Evolutionary conservation across 1,140 invertebrate species (phyloP).

Genomic region (Drosophila takahashii): DNA sequence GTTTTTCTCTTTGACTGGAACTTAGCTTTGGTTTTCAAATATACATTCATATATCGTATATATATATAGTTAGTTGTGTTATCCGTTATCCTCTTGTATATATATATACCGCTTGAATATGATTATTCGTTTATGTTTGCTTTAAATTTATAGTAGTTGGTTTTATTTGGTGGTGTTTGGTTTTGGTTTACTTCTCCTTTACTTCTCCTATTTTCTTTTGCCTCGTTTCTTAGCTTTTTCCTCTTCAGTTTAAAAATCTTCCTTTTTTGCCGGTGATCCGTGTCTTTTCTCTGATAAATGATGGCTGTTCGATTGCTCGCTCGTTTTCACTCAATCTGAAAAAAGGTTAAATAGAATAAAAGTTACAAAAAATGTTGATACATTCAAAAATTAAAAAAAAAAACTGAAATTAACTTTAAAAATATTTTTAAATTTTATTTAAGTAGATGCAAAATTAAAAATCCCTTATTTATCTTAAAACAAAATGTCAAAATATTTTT

Average conservation of each 20-base stretch:
- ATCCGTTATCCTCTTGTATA: slow-evolving; percentile 60
- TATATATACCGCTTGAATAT: slow-evolving; percentile 78
- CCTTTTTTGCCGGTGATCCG: slow-evolving; percentile 40
- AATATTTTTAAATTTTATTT: too few relatives aligned
- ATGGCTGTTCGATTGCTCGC: slow-evolving; percentile 83
- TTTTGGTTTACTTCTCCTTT: slow-evolving; percentile 51
- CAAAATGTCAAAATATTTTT: too few relatives aligned
- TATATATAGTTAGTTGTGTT: slow-evolving; percentile 56
- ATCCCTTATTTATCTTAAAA: too few relatives aligned
- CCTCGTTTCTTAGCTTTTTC: slow-evolving; percentile 1
- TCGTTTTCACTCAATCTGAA: slow-evolving; percentile 79
- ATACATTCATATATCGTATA: slow-evolving; percentile 54
- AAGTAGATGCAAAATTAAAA: too few relatives aligned
- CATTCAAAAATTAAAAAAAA: neutral
- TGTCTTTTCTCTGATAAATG: slow-evolving; percentile 57
- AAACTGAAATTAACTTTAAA: too few relatives aligned
- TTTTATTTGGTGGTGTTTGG: slow-evolving; percentile 84
- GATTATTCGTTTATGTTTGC: slow-evolving; percentile 78
- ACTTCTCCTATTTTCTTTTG: neutral
- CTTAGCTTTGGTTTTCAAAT: slow-evolving; percentile 72
- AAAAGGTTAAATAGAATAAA: neutral
- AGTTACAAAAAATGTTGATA: neutral
- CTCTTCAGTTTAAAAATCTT: slow-evolving; percentile 32
- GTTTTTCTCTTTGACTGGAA: slow-evolving; percentile 58
- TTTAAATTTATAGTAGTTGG: slow-evolving; percentile 82